phyloP scores from a whole-genome alignment of 2,797 vertebrate species.

The Argya squamiceps region DNA sequence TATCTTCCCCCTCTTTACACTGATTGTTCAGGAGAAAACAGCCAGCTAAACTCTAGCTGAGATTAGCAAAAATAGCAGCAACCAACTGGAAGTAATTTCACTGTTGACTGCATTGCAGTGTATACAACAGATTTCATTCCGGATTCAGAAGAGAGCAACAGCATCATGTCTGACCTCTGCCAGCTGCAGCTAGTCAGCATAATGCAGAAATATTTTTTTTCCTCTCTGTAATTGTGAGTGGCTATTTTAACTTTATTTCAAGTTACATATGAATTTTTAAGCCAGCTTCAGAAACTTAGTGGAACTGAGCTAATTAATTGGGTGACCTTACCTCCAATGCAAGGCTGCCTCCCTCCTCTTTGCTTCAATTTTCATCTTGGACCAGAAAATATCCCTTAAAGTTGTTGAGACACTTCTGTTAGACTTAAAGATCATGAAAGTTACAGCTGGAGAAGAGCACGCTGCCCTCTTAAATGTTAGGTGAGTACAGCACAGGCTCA shows the following conservation, averaged over 20 bases:
- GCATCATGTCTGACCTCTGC: neutral
- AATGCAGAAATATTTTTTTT: neutral
- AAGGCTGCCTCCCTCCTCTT: neutral
- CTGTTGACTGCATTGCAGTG: neutral
- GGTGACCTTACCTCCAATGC: neutral
- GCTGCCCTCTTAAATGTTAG: neutral
- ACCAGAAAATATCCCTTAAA: neutral
- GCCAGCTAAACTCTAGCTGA: neutral
- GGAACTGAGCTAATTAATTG: neutral
- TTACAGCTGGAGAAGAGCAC: neutral
- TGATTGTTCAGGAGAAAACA: conserved; percentile 6
- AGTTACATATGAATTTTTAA: neutral
- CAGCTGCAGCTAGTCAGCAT: neutral
- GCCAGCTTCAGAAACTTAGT: neutral
- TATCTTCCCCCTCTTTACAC: neutral
- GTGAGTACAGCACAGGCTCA: neutral
- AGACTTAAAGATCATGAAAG: neutral
- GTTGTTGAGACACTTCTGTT: neutral
- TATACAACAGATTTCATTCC: neutral
- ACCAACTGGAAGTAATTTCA: conserved; percentile 31
- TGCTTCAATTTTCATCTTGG: neutral
- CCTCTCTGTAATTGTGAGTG: neutral
- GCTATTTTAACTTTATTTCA: neutral
- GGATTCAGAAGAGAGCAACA: neutral
- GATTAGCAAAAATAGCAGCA: conserved; percentile 37